Percentiles rank a stretch among this genome's conserved stretches.
These are phyloP conservation scores for Zeus faber DNA, from an alignment of 2,113 vertebrate genomes.

Conservation along the genomic window DNA sequence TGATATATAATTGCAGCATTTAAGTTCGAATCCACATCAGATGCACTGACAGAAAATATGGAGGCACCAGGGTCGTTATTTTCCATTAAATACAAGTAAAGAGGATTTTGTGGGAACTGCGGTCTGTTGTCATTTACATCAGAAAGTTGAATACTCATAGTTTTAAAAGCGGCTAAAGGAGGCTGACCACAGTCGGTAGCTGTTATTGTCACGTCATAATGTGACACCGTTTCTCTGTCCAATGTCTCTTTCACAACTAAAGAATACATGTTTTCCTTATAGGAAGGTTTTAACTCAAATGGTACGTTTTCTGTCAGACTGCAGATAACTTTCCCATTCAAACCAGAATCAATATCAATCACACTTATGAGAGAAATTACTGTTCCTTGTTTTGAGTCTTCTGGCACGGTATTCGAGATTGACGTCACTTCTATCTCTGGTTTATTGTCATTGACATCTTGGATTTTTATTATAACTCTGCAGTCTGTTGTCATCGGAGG, in stretches of 20 bases:
- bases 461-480: conserved; percentile 42
- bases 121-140: conserved; percentile 68
- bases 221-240: conserved; percentile 47
- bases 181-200: conserved; percentile 52
- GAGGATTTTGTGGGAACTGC: conserved; percentile 35
- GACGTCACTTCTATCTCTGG: conserved; percentile 85
- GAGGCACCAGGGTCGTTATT: conserved; percentile 47
- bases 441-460: conserved; percentile 72
- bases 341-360: conserved; percentile 51
- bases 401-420: conserved; percentile 76
- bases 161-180: conserved; percentile 27
- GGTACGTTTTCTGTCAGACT: conserved; percentile 55
- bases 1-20: conserved; percentile 54
- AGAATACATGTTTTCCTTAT: conserved; percentile 51
- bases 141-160: conserved; percentile 43
- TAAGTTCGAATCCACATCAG: conserved; percentile 37
- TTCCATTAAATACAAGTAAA: conserved; percentile 47
- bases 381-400: conserved; percentile 52
- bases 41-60: conserved; percentile 48
- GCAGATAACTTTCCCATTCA: conserved; percentile 52
- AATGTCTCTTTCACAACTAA: conserved; percentile 36
- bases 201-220: conserved; percentile 44
- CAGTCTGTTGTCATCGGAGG: conserved; percentile 30
- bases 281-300: conserved; percentile 42
- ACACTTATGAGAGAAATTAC: conserved; percentile 54